A percentile compares a stretch with the other conserved stretches of the same genome.
Evolutionary conservation across 2,888 invertebrate genomes (phyloP).

Genomic region (Nephrotoma guestfalica): DNA sequence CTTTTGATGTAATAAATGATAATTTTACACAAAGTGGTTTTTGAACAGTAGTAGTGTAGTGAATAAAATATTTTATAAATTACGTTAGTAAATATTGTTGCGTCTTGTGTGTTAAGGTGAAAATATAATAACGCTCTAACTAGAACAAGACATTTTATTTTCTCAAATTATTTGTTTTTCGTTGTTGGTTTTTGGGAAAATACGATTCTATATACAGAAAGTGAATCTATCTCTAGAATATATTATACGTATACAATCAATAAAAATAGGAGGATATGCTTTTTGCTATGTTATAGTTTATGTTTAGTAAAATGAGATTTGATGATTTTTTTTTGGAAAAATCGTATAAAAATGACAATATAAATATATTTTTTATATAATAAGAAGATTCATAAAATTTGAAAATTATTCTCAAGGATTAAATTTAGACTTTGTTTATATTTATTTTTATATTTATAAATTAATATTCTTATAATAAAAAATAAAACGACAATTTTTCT

Average conservation of each 20-base stretch:
- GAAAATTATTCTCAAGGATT: neutral
- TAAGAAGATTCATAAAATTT: neutral
- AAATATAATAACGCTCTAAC: neutral
- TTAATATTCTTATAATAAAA: neutral
- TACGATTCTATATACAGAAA: neutral
- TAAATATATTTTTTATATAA: neutral
- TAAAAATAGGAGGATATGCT: neutral
- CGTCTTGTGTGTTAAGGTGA: neutral
- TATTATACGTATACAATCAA: neutral
- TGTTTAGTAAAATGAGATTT: neutral
- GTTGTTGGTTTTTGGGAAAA: neutral
- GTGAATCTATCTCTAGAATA: neutral
- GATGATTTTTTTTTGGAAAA: neutral
- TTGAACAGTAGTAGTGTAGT: neutral
- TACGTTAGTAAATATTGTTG: neutral
- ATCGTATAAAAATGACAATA: neutral
- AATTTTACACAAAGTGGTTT: neutral
- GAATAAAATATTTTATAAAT: neutral
- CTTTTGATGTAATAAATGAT: neutral
- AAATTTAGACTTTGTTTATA: neutral
- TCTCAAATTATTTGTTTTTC: neutral
- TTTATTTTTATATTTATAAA: neutral
- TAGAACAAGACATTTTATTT: neutral
- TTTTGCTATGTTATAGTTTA: neutral
- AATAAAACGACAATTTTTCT: neutral